Evolutionary conservation across 2,113 vertebrate genomes (phyloP).

Genomic region (Tamias sibiricus): DNA sequence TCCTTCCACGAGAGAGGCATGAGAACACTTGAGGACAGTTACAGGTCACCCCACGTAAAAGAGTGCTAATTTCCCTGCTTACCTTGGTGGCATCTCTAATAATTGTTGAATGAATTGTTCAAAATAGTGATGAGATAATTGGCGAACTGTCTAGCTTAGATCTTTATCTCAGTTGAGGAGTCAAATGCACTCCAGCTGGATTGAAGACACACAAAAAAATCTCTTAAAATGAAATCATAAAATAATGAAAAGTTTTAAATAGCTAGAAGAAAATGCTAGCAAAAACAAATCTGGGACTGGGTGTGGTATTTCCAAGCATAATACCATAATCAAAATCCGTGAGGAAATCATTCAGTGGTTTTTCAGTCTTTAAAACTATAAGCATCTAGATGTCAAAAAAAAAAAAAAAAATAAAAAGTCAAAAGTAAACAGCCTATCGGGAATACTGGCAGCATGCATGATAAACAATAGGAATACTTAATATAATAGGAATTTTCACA

Average conservation of each 20-base stretch:
- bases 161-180: neutral
- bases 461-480: neutral
- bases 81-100: neutral
- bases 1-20: no score
- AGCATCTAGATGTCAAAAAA: neutral
- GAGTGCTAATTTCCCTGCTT: neutral
- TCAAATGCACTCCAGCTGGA: neutral
- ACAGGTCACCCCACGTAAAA: neutral
- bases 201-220: neutral
- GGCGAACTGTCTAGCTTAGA: neutral
- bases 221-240: slow-evolving; percentile 31
- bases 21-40: neutral
- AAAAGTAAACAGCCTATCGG: neutral
- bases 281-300: neutral
- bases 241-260: neutral
- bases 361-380: neutral
- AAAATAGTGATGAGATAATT: neutral
- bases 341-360: neutral
- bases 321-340: neutral
- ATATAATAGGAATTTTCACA: neutral
- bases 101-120: neutral
- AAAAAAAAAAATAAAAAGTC: neutral
- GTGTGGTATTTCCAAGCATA: neutral
- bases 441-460: neutral
- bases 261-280: neutral